Evolutionary conservation across 2,888 invertebrate species (phyloP).

Genomic region (Steinernema hermaphroditum): DNA sequence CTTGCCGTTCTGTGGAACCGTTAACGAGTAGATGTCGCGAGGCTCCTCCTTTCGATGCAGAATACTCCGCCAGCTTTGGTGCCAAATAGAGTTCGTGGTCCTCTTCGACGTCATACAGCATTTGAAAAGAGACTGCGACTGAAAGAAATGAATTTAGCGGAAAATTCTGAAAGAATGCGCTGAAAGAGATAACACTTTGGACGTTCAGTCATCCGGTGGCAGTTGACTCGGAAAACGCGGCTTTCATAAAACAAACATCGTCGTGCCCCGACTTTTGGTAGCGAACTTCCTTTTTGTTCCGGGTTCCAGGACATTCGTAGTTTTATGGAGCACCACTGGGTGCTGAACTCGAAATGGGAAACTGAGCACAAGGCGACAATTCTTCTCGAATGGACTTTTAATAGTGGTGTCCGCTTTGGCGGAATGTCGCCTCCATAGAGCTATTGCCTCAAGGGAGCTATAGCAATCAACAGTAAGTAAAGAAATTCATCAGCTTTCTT

Average conservation of each 20-base stretch:
- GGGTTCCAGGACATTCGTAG: background rate
- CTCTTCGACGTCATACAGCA: conserved; percentile 42
- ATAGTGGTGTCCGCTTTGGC: conserved; percentile 28
- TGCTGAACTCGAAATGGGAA: background rate
- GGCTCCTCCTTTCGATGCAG: conserved; percentile 54
- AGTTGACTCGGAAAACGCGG: background rate
- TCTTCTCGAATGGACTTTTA: conserved; percentile 29
- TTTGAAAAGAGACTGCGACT: background rate
- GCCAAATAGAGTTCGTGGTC: conserved; percentile 60
- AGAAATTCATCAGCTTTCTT: conserved; percentile 30
- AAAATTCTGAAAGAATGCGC: background rate
- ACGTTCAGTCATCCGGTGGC: background rate
- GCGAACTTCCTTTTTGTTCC: background rate
- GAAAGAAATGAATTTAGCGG: background rate
- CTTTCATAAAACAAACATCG: background rate
- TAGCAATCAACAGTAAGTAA: conserved; percentile 31
- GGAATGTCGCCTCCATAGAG: conserved; percentile 19
- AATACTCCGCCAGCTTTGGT: conserved; percentile 50
- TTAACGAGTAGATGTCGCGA: conserved; percentile 63
- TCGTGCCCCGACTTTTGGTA: background rate
- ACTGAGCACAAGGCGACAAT: conserved; percentile 21
- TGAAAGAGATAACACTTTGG: background rate
- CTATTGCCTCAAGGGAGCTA: conserved; percentile 11
- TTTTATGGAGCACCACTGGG: no score
- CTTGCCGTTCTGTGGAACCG: conserved; percentile 54